Conservation (phyloP, 2,113 vertebrate genomes). For the Sisor rabdophorus region DNA sequence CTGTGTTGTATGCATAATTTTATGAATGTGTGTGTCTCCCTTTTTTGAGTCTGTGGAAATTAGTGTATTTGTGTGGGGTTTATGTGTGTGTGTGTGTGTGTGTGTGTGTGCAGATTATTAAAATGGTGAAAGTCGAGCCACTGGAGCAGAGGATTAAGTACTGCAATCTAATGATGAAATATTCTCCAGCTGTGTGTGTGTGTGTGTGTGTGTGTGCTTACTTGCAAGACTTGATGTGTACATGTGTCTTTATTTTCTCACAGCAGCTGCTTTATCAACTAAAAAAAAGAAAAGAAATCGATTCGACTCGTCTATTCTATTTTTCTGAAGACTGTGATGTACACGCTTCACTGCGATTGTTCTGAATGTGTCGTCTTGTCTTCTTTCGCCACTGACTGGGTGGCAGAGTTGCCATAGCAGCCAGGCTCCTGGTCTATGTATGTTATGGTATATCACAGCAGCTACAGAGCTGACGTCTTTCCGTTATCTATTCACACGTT, state of each 20-base stretch:
- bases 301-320: neutral
- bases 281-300: slow-evolving; percentile 15
- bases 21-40: too few relatives aligned
- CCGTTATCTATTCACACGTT: slow-evolving; percentile 7
- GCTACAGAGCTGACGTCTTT: slow-evolving; percentile 31
- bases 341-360: slow-evolving; percentile 35
- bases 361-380: slow-evolving; percentile 33
- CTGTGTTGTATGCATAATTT: neutral
- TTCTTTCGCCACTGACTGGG: slow-evolving; percentile 28
- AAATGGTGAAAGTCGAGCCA: slow-evolving; percentile 66
- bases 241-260: slow-evolving; percentile 26
- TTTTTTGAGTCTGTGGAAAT: too few relatives aligned
- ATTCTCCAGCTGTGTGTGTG: slow-evolving; percentile 60
- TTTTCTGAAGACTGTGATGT: slow-evolving; percentile 12
- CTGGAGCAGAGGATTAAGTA: slow-evolving; percentile 77
- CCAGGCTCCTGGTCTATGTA: slow-evolving; percentile 31
- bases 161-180: slow-evolving; percentile 76
- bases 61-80: slow-evolving; percentile 1
- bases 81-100: slow-evolving; percentile 27
- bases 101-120: slow-evolving; percentile 67
- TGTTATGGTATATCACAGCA: slow-evolving; percentile 38
- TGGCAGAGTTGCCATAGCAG: slow-evolving; percentile 50
- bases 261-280: slow-evolving; percentile 38
- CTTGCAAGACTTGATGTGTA: neutral
- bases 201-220: slow-evolving; percentile 23